Percentiles rank a stretch among this genome's conserved stretches.
These are phyloP conservation scores for Upupa epops DNA, from an alignment of 2,113 vertebrate species.

Conservation along the genomic window DNA sequence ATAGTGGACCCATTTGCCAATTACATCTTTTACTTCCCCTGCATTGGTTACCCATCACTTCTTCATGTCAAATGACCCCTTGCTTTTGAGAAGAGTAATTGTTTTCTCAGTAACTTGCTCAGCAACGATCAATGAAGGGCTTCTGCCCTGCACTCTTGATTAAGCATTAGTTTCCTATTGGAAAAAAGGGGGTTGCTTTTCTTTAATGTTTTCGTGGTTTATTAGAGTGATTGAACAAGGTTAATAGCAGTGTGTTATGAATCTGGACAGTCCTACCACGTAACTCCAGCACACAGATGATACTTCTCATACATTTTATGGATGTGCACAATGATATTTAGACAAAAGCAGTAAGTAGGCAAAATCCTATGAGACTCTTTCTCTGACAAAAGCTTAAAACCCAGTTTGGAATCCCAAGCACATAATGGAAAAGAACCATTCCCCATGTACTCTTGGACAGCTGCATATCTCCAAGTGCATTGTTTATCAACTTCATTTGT, in stretches of 20 bases:
- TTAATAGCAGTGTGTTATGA: background rate
- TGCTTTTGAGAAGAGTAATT: conserved; percentile 10
- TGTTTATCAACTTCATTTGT: background rate
- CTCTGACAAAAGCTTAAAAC: background rate
- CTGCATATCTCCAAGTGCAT: background rate
- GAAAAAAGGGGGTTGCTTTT: background rate
- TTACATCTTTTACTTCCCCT: conserved; percentile 22
- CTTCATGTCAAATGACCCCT: background rate
- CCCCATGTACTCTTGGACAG: background rate
- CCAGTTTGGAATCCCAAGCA: fast-evolving
- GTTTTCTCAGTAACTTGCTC: background rate
- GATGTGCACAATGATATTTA: background rate
- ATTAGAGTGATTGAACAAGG: background rate
- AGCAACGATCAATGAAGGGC: background rate
- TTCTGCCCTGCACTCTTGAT: background rate
- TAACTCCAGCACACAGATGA: background rate
- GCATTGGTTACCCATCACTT: background rate
- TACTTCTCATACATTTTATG: background rate
- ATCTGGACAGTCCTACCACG: background rate
- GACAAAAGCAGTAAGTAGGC: background rate
- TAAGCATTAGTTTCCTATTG: background rate
- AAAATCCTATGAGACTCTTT: background rate
- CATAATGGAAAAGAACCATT: background rate
- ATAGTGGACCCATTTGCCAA: background rate
- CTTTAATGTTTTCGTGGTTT: background rate